These are phyloP conservation scores for Drosophila lutescens DNA, from an alignment of 2,888 invertebrate species.

Conservation along the genomic window DNA sequence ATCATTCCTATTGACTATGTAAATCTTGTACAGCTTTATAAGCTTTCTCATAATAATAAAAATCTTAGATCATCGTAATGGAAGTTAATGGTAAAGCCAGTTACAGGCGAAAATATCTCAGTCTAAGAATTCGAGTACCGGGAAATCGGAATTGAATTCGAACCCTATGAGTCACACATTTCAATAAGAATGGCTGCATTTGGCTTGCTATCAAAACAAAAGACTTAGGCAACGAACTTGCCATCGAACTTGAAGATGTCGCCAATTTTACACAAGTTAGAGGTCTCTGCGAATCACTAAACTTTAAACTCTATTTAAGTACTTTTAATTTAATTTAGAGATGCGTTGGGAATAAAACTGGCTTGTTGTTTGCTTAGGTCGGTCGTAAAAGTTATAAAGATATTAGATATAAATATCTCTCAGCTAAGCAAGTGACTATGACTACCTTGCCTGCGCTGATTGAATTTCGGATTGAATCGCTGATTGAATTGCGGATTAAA, in stretches of 20 bases:
- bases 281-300: too few species aligned
- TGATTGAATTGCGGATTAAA: slow-evolving; percentile 13
- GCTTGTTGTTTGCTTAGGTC: slow-evolving; percentile 48
- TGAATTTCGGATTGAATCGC: slow-evolving; percentile 35
- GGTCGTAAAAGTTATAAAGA: slow-evolving; percentile 32
- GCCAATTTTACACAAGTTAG: too few species aligned
- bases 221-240: slow-evolving; percentile 71
- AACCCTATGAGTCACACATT: too few species aligned
- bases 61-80: neutral
- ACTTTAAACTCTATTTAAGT: slow-evolving; percentile 4
- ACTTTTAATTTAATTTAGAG: slow-evolving; percentile 9
- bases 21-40: too few species aligned
- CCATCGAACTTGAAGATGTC: slow-evolving; percentile 21
- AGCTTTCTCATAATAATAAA: neutral
- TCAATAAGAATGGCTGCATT: too few species aligned
- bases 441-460: slow-evolving; percentile 64
- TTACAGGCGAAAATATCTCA: neutral
- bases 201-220: slow-evolving; percentile 38
- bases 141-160: neutral
- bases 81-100: neutral
- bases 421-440: slow-evolving; percentile 4
- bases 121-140: neutral
- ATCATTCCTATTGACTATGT: too few species aligned
- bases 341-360: slow-evolving; percentile 54
- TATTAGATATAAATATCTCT: slow-evolving; percentile 12